phyloP scores from a whole-genome alignment of 2,797 vertebrate species.

The Miichthys miiuy region DNA sequence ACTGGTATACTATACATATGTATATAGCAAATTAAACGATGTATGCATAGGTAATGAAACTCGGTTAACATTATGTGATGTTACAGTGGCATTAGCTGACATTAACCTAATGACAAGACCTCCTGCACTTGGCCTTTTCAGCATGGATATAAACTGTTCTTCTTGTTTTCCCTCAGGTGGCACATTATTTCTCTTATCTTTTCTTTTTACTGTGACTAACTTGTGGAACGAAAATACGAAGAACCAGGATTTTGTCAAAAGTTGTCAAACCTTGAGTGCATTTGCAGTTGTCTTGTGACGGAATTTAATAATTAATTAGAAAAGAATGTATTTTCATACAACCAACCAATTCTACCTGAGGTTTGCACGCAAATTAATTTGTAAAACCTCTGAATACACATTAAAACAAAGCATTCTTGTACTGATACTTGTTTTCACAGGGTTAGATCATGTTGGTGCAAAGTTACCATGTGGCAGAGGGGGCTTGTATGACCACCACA shows the following conservation, averaged over 20 bases:
- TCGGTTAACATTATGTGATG: slow-evolving; percentile 12
- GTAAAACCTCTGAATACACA: not conserved
- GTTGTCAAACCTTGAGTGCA: not conserved
- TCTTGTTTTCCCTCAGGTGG: not conserved
- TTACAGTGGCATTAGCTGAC: slow-evolving; percentile 38
- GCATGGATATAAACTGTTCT: slow-evolving; percentile 14
- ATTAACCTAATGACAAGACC: slow-evolving; percentile 37
- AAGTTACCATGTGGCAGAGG: not conserved
- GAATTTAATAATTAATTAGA: slow-evolving; percentile 1
- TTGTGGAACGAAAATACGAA: not conserved
- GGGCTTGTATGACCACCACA: not conserved
- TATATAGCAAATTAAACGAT: slow-evolving; percentile 8
- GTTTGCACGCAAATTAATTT: not conserved
- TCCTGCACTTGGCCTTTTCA: slow-evolving; percentile 31
- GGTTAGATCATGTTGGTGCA: not conserved
- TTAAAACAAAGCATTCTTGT: not conserved
- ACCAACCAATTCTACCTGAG: not conserved
- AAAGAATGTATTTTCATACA: not conserved
- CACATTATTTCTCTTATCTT: slow-evolving; percentile 22
- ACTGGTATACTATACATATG: not conserved
- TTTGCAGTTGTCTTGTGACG: not conserved
- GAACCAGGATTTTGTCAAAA: not conserved
- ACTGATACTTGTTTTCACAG: not conserved
- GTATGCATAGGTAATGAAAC: not conserved
- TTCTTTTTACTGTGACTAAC: not conserved